Conservation (phyloP, 92 coral and sea anemone genomes). For the Parazoanthus swiftii region DNA sequence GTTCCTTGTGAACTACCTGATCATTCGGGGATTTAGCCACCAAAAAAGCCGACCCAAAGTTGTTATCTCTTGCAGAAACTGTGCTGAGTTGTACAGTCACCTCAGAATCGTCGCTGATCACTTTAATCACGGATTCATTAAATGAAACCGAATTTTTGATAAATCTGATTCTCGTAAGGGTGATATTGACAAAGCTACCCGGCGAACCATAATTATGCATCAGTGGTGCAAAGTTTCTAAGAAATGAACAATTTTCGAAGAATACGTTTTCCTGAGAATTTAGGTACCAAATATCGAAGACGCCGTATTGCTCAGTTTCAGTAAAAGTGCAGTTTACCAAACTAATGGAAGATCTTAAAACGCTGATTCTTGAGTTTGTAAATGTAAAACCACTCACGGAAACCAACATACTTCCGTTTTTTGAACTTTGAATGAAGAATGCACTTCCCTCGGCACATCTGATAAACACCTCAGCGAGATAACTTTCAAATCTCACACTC, state of each 20-base stretch:
- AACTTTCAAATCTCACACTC: slow-evolving; percentile 8
- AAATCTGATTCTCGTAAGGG: too few relatives aligned
- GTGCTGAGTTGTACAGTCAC: too few relatives aligned
- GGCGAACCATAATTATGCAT: not conserved
- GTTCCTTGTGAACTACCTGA: too few relatives aligned
- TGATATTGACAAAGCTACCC: too few relatives aligned
- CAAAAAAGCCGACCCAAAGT: too few relatives aligned
- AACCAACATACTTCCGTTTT: not conserved
- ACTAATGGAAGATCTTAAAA: not conserved
- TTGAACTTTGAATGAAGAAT: slow-evolving; percentile 5
- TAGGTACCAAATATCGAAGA: not conserved
- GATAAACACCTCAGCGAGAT: slow-evolving; percentile 15
- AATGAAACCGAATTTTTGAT: too few relatives aligned
- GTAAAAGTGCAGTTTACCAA: not conserved
- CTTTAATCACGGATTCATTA: too few relatives aligned
- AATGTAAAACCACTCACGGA: slow-evolving; percentile 33
- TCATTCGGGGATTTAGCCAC: too few relatives aligned
- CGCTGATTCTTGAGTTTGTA: slow-evolving; percentile 8
- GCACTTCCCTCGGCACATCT: not conserved
- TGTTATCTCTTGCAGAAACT: too few relatives aligned
- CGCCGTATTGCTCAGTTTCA: not conserved
- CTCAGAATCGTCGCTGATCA: too few relatives aligned
- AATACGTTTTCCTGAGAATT: not conserved
- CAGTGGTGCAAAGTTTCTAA: slow-evolving; percentile 14
- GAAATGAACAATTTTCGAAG: slow-evolving; percentile 9